Evolutionary conservation across 1,140 invertebrate genomes (phyloP).

Genomic region (Hypothenemus hampei): DNA sequence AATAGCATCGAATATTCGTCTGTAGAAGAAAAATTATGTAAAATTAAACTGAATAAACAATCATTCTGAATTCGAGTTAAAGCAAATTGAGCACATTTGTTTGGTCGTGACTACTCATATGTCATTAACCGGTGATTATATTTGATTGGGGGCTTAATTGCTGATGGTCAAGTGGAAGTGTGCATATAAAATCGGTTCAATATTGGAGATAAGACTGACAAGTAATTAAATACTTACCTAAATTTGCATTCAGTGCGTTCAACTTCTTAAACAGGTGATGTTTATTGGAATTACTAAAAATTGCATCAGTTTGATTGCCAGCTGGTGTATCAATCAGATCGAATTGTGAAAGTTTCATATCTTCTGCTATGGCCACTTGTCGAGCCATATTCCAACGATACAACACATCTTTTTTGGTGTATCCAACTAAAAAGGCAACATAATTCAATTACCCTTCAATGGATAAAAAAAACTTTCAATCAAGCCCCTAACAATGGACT

Average conservation of each 20-base stretch:
- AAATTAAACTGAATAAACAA: not conserved
- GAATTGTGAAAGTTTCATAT: conserved; percentile 83
- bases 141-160: conserved; percentile 2
- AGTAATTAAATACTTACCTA: conserved; percentile 13
- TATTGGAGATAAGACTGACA: not conserved
- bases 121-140: conserved; percentile 4
- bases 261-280: conserved; percentile 34
- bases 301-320: conserved; percentile 60
- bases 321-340: conserved; percentile 74
- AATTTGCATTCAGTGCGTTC: conserved; percentile 3
- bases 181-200: too few species aligned
- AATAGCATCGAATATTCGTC: conserved; percentile 72
- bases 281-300: conserved; percentile 3
- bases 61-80: not conserved
- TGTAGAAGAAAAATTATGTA: conserved; percentile 44
- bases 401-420: conserved; percentile 73
- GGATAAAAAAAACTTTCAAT: not conserved
- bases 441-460: conserved; percentile 1
- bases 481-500: not conserved
- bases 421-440: conserved; percentile 73
- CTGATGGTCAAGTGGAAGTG: conserved; percentile 1
- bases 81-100: conserved; percentile 3
- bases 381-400: conserved; percentile 76
- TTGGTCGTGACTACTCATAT: not conserved
- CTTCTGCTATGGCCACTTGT: conserved; percentile 73